phyloP scores from a whole-genome alignment of 1,140 invertebrate species.

The Trichonephila inaurata region DNA sequence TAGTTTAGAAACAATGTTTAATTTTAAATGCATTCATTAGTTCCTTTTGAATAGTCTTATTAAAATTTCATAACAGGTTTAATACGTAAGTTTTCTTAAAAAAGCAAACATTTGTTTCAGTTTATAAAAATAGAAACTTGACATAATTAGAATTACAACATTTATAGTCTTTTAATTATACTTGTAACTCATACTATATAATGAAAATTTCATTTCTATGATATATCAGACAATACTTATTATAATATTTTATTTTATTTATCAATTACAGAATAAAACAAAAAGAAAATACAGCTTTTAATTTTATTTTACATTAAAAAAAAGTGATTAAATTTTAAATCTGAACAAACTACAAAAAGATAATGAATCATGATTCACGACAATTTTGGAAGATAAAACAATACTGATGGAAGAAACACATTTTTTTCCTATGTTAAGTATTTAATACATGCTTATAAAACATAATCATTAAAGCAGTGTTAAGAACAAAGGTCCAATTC shows the following conservation, averaged over 20 bases:
- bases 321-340: background rate
- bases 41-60: too few relatives aligned
- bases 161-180: too few relatives aligned
- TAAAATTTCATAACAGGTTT: too few relatives aligned
- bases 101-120: too few relatives aligned
- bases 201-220: too few relatives aligned
- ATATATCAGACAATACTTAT: constrained; percentile 56
- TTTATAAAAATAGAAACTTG: too few relatives aligned
- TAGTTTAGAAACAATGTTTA: too few relatives aligned
- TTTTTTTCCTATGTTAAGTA: constrained; percentile 64
- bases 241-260: constrained; percentile 61
- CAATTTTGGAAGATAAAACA: background rate
- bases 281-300: constrained; percentile 21
- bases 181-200: too few relatives aligned
- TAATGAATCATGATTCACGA: background rate
- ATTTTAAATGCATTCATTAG: too few relatives aligned
- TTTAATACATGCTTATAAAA: constrained; percentile 66
- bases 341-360: background rate
- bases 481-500: constrained; percentile 39
- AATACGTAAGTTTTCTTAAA: too few relatives aligned
- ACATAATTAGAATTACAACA: too few relatives aligned
- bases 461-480: constrained; percentile 41
- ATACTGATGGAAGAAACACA: constrained; percentile 41
- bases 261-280: constrained; percentile 20
- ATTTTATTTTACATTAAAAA: too few relatives aligned